Conservation (phyloP, 2,888 invertebrate species). For the Hybos culiciformis region DNA sequence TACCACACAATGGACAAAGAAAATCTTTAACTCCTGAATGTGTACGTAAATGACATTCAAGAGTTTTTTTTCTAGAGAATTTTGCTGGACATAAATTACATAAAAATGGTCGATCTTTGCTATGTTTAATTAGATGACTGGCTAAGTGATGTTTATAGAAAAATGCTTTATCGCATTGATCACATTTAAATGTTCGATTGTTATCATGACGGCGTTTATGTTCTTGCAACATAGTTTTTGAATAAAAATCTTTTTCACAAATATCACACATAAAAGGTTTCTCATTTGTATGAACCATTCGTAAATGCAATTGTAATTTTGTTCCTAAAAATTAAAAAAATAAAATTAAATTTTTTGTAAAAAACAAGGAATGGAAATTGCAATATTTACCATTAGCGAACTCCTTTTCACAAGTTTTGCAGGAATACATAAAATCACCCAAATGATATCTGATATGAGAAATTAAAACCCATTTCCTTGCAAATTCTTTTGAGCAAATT, state of each 20-base stretch:
- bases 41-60: not conserved
- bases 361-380: no score
- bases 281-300: no score
- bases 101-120: conserved; percentile 9
- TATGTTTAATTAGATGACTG: not conserved
- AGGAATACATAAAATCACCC: no score
- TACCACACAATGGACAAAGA: not conserved
- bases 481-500: no score
- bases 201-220: not conserved
- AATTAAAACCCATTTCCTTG: no score
- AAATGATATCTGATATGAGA: no score
- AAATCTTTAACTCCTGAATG: not conserved
- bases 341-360: no score
- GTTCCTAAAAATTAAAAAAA: no score
- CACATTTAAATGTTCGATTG: not conserved
- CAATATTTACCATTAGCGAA: no score
- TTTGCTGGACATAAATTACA: conserved; percentile 8
- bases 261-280: not conserved
- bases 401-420: not conserved
- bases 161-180: not conserved
- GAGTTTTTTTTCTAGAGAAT: not conserved
- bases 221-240: not conserved
- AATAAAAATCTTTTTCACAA: not conserved
- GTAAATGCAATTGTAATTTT: no score
- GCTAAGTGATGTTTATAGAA: not conserved